Conservation (phyloP, 2,888 invertebrate species). For the Endomychus coccineus region DNA sequence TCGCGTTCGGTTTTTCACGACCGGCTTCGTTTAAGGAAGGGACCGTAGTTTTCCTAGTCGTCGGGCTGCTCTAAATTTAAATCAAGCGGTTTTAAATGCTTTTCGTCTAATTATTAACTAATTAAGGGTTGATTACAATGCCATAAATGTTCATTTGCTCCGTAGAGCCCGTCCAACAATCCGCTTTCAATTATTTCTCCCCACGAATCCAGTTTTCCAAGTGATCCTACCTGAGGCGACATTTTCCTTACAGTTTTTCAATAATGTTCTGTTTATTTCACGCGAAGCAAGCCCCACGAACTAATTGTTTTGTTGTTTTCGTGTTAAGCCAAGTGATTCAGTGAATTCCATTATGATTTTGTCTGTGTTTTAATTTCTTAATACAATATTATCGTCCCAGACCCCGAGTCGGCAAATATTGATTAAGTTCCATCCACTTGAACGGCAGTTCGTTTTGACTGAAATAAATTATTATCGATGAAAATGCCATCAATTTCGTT, state of each 20-base stretch:
- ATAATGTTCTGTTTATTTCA: neutral
- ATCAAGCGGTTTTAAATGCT: constrained; percentile 34
- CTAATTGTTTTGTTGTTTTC: too few relatives aligned
- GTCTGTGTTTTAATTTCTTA: too few relatives aligned
- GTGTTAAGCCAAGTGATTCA: too few relatives aligned
- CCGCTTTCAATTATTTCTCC: constrained; percentile 5
- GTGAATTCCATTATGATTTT: too few relatives aligned
- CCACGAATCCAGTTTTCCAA: constrained; percentile 3
- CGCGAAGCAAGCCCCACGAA: neutral
- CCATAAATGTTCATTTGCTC: constrained; percentile 31
- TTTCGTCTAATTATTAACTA: constrained; percentile 38
- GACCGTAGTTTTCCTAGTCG: constrained; percentile 29
- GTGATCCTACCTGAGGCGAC: constrained; percentile 13
- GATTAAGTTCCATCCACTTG: constrained; percentile 32
- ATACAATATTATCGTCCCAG: constrained; percentile 26
- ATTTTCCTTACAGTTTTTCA: constrained; percentile 16
- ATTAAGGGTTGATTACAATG: constrained; percentile 34
- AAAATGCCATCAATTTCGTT: constrained; percentile 37
- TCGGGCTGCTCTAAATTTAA: constrained; percentile 40
- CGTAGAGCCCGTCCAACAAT: constrained; percentile 29
- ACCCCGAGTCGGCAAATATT: constrained; percentile 38
- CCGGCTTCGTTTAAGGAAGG: constrained; percentile 35
- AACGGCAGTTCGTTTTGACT: constrained; percentile 6
- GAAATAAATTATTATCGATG: constrained; percentile 29
- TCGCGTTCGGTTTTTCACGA: constrained; percentile 21